Percentiles rank a stretch among this genome's conserved stretches.
phyloP scores from a whole-genome alignment of 2,797 vertebrate species.

The Gorsachius magnificus region DNA sequence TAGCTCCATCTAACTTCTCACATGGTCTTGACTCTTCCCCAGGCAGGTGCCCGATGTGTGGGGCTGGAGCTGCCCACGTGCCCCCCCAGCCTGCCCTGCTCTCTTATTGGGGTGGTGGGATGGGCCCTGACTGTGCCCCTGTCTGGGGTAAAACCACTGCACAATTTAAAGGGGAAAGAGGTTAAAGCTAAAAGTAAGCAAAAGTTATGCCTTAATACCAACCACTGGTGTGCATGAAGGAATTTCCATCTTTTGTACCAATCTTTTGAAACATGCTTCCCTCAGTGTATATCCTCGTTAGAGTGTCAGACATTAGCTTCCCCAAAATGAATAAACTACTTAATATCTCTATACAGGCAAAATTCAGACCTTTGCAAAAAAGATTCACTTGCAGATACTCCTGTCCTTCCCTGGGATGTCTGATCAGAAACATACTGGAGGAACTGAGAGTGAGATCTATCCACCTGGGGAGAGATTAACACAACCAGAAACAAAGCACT shows the following conservation, averaged over 20 bases:
- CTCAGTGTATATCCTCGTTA: not conserved
- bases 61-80: accelerated
- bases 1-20: not conserved
- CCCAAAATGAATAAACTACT: not conserved
- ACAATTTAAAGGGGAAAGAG: not conserved
- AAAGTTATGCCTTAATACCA: not conserved
- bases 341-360: not conserved
- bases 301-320: not conserved
- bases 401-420: not conserved
- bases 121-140: accelerated
- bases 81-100: not conserved
- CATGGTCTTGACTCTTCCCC: not conserved
- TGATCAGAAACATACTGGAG: not conserved
- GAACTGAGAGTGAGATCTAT: not conserved
- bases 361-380: not conserved
- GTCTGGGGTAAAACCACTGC: not conserved
- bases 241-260: not conserved
- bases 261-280: not conserved
- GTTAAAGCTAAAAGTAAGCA: not conserved
- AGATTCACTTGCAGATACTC: not conserved
- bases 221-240: not conserved
- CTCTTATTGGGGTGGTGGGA: not conserved
- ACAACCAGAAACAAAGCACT: not conserved
- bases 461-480: not conserved
- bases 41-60: accelerated